Evolutionary conservation across 2,113 vertebrate genomes (phyloP).

Genomic region (Thermophis baileyi): DNA sequence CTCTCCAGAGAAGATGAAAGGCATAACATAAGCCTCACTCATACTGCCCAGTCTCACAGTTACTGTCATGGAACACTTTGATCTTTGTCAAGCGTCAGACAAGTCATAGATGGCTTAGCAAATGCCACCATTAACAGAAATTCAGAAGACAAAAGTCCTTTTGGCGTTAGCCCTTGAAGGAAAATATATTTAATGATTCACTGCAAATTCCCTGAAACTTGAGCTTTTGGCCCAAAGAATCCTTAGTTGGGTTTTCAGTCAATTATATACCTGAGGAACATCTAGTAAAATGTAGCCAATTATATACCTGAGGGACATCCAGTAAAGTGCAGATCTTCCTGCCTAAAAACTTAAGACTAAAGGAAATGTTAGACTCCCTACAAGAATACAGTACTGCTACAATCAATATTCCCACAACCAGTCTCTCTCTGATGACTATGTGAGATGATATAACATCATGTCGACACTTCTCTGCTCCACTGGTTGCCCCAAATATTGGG

Average conservation of each 20-base stretch:
- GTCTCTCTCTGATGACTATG: background rate
- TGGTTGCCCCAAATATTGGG: background rate
- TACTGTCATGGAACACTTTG: constrained; percentile 11
- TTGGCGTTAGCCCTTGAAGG: background rate
- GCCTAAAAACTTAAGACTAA: background rate
- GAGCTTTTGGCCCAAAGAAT: background rate
- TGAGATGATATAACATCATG: background rate
- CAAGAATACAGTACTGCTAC: background rate
- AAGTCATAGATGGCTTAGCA: constrained; percentile 49
- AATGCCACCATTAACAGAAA: constrained; percentile 29
- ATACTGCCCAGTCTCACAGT: background rate
- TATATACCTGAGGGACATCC: background rate
- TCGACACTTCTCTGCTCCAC: background rate
- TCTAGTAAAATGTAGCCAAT: background rate
- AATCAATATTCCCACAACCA: background rate
- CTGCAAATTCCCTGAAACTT: background rate
- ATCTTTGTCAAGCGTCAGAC: constrained; percentile 29
- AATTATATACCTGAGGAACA: background rate
- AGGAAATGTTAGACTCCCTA: background rate
- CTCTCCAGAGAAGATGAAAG: background rate
- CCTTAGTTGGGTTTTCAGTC: accelerated
- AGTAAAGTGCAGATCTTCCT: background rate
- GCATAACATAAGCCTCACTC: background rate
- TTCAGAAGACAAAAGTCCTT: constrained; percentile 33
- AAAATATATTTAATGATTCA: background rate